Base-by-base conservation (phyloP, 1,140 invertebrate genomes). In the Ostrea denselamellosa region DNA sequence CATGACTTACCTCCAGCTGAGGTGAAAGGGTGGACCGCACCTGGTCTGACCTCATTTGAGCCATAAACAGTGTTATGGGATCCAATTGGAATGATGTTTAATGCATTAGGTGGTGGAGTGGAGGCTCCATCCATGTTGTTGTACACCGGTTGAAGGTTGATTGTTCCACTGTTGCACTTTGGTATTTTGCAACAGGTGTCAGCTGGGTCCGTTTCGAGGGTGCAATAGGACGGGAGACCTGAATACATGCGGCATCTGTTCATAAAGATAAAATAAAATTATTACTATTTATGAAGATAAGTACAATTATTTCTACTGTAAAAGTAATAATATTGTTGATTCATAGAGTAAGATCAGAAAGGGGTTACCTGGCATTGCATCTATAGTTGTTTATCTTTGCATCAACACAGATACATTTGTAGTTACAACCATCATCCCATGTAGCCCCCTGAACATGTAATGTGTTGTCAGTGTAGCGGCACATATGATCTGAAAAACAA, bases 371-470 rank as follows among this genome's bases (percentile, higher is more conserved):
- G n/a, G 89, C 82, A 17, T 85, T 83, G 77, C 91, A 92, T 86
- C 52, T 87, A 84, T 91, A 92, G 52, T 83, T 52, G 58, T 89
- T 89, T 8, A 56, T 77, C 51, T 68, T 87, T 28, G 88, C 89
- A 86, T 91, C 85, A 22, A 88, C 68, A 85, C 90, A 92, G 58
- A 85, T 86, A 87, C 91, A 92, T 58, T 34, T 88, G 54, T 89
- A 89, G 22, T 87, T 86, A 86, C 91, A 92, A 14, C 91, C 91
- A 85, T 91, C 91, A 22, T 89, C 87, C 91, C 91, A 92, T 25
- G 56, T 89, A 28, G 89, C 58, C 4, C 91, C 91, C 52, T 92
- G 90, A 22, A 81, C 71, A 77, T 91, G 89, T 19, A 82, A 56
- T n/a, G 68, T 85, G 12, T 88, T 87, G n/a, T 90, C 90, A n/a